Conservation (phyloP, 2,113 vertebrate genomes). For the Salvelinus sp. region DNA sequence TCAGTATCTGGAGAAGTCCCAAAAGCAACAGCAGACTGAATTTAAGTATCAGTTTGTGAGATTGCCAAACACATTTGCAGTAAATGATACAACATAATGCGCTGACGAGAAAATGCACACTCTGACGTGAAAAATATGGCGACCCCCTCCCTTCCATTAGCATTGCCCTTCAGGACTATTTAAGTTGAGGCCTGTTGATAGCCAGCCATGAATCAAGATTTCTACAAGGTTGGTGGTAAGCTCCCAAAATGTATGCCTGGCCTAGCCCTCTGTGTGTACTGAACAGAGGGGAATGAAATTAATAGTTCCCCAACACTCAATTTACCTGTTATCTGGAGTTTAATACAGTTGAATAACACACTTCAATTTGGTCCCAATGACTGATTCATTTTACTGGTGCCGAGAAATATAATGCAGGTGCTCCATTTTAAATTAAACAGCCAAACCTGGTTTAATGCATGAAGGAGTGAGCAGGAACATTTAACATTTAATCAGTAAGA, state of each 20-base stretch:
- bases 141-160: neutral
- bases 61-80: constrained; percentile 1
- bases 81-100: constrained; percentile 16
- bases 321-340: constrained; percentile 26
- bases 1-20: neutral
- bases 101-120: neutral
- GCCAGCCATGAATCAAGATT: constrained; percentile 13
- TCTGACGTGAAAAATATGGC: neutral
- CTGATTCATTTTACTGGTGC: constrained; percentile 7
- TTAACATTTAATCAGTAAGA: neutral
- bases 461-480: neutral
- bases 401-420: neutral
- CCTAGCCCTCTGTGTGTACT: neutral
- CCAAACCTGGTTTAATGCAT: neutral
- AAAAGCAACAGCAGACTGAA: neutral
- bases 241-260: neutral
- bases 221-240: neutral
- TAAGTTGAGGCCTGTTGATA: constrained; percentile 10
- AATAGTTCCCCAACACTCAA: neutral
- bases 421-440: neutral
- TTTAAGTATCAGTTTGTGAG: neutral
- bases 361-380: neutral
- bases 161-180: constrained; percentile 12
- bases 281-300: neutral
- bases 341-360: neutral